These are phyloP conservation scores for Deilephila porcellus DNA, from an alignment of 2,888 invertebrate species.

Conservation along the genomic window DNA sequence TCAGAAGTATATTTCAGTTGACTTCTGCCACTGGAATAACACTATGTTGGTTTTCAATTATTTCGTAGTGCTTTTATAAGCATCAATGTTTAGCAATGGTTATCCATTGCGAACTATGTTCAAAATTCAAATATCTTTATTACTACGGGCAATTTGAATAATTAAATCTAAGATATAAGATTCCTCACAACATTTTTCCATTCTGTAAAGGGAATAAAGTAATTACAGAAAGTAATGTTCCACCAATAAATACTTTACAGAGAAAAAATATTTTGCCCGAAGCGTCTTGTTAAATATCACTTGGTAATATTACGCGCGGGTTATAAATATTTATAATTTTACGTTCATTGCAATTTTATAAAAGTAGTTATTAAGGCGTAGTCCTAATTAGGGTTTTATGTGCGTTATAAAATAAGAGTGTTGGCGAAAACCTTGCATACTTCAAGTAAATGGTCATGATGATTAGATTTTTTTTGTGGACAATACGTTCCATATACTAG, in stretches of 20 bases:
- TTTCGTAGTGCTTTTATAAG: too few relatives aligned
- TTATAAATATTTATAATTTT: constrained; percentile 51
- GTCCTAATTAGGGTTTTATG: constrained; percentile 61
- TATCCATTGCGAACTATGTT: too few relatives aligned
- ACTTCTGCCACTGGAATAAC: too few relatives aligned
- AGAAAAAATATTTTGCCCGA: constrained; percentile 15
- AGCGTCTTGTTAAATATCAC: constrained; percentile 42
- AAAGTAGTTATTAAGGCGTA: constrained; percentile 48
- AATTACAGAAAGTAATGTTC: constrained; percentile 5
- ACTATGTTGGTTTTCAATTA: too few relatives aligned
- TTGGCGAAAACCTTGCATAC: background rate
- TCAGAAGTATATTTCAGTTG: too few relatives aligned
- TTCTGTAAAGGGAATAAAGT: constrained; percentile 7
- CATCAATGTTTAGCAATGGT: too few relatives aligned
- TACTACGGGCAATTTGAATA: background rate
- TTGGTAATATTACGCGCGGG: constrained; percentile 36
- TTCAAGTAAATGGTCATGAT: background rate
- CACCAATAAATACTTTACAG: constrained; percentile 12
- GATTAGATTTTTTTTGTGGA: too few relatives aligned
- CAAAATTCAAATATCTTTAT: background rate
- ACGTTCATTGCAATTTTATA: constrained; percentile 55
- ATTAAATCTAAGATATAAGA: background rate
- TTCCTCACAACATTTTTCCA: background rate
- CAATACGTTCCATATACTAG: too few relatives aligned
- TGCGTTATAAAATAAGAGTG: constrained; percentile 46